Evolutionary conservation across 2,888 invertebrate species (phyloP), one percentile per base, ranked within the genome.

Genomic region (Acanthococcus lagerstroemiae): DNA sequence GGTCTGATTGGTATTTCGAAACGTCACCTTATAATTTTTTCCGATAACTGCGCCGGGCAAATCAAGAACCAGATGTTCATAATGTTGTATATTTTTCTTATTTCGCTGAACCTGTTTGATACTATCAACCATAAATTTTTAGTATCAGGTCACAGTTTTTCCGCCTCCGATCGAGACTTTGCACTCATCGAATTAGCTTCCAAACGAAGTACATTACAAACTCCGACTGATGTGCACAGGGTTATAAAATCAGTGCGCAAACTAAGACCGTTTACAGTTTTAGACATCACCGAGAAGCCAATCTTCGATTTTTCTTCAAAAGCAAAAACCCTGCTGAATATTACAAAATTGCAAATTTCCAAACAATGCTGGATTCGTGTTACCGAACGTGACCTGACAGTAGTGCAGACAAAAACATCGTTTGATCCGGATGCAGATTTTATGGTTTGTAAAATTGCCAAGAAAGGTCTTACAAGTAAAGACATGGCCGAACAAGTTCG

Each of bases 341-440:
- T 66, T 22, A 55, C 24, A 27, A 68, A 65, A 46, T 50, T 63
- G 63, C 37, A 67, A 65, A 66, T 67, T 65, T 67, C 66, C n/a
- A n/a, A n/a, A n/a, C n/a, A n/a, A n/a, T n/a, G n/a, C n/a, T n/a
- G n/a, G n/a, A 25, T 67, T 27, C 61, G 63, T 30, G 50, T 67
- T 21, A 17, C 50, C 27, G 65, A 63, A 55, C 17, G 24, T 19
- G 55, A 65, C 30, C 55, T 55, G 27, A 50, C 46, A 27, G 50
- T 56, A 17, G 52, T 67, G 12, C 65, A 50, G 24, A 50, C 52
- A n/a, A 65, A 67, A 46, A 67, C 21, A 55, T 55, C 52, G 1
- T 67, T 65, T 48, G 48, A 30, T 56, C 46, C 55, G 44, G 17
- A 63, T 50, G 67, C 54, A 60, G 30, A 54, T 45, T 67, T 61